phyloP scores from a whole-genome alignment of 2,888 invertebrate genomes.

The Keiferia lycopersicella region DNA sequence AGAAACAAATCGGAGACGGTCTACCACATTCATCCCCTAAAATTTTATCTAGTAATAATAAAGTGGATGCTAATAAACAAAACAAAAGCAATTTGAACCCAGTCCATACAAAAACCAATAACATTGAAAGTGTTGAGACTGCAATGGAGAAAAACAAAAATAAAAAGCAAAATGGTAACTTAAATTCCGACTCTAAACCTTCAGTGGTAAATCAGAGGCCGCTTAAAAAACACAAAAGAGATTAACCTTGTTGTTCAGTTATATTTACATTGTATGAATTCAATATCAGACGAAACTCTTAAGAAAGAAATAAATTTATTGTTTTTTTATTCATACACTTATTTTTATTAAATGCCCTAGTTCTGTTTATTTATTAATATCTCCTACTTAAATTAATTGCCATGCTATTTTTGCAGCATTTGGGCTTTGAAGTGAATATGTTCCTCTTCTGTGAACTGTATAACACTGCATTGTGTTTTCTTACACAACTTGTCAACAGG shows the following conservation, averaged over 20 bases:
- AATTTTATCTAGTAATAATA: constrained; percentile 27
- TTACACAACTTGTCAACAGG: no score
- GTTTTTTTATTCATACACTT: not conserved
- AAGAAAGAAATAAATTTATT: not conserved
- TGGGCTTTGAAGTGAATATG: no score
- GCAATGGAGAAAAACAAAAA: constrained; percentile 48
- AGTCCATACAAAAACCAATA: constrained; percentile 35
- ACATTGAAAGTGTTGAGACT: constrained; percentile 46
- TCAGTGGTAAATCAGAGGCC: constrained; percentile 46
- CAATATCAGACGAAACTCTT: not conserved
- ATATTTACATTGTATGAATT: not conserved
- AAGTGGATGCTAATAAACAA: constrained; percentile 3
- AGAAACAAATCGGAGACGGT: constrained; percentile 55
- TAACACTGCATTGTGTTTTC: no score
- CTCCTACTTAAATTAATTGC: no score
- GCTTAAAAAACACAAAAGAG: constrained; percentile 61
- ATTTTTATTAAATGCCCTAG: no score
- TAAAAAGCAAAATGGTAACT: constrained; percentile 52
- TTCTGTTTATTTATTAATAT: no score
- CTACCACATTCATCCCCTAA: constrained; percentile 42
- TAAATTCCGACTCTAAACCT: constrained; percentile 48
- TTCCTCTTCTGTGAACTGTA: no score
- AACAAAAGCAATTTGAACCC: constrained; percentile 33
- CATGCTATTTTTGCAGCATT: no score
- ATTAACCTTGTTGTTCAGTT: constrained; percentile 33